Evolutionary conservation across 2,888 invertebrate species (phyloP).

Genomic region (Fabriciana adippe): DNA sequence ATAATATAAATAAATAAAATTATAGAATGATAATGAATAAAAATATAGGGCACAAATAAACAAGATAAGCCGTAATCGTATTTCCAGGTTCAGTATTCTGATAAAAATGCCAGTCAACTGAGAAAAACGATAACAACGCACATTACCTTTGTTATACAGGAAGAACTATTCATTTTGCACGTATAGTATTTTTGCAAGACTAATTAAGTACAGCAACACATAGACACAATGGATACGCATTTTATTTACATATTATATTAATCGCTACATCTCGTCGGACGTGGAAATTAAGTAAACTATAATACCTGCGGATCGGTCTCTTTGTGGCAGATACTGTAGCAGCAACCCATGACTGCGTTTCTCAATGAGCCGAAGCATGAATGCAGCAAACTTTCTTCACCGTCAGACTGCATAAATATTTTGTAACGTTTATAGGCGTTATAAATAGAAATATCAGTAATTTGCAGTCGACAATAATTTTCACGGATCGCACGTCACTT

Average conservation of each 20-base stretch:
- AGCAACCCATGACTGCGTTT: slow-evolving; percentile 85
- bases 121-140: slow-evolving; percentile 50
- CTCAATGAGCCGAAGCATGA: slow-evolving; percentile 78
- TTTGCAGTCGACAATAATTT: slow-evolving; percentile 54
- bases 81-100: slow-evolving; percentile 36
- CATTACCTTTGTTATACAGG: slow-evolving; percentile 19
- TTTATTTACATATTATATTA: slow-evolving; percentile 23
- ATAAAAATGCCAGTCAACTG: slow-evolving; percentile 57
- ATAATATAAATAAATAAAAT: neutral
- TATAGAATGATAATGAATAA: slow-evolving; percentile 11
- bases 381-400: slow-evolving; percentile 71
- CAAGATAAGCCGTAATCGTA: slow-evolving; percentile 28
- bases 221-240: slow-evolving; percentile 14
- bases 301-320: slow-evolving; percentile 86
- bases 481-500: slow-evolving; percentile 40
- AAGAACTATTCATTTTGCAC: slow-evolving; percentile 6
- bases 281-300: slow-evolving; percentile 23
- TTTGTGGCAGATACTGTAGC: slow-evolving; percentile 88
- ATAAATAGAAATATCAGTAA: slow-evolving; percentile 74
- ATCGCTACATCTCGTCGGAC: slow-evolving; percentile 24
- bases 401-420: slow-evolving; percentile 78
- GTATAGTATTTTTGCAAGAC: slow-evolving; percentile 1
- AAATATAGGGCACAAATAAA: slow-evolving; percentile 15
- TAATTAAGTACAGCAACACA: slow-evolving; percentile 5
- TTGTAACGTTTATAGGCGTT: slow-evolving; percentile 61